Evolutionary conservation across 1,140 invertebrate species (phyloP).

Genomic region (Drosophila santomea): DNA sequence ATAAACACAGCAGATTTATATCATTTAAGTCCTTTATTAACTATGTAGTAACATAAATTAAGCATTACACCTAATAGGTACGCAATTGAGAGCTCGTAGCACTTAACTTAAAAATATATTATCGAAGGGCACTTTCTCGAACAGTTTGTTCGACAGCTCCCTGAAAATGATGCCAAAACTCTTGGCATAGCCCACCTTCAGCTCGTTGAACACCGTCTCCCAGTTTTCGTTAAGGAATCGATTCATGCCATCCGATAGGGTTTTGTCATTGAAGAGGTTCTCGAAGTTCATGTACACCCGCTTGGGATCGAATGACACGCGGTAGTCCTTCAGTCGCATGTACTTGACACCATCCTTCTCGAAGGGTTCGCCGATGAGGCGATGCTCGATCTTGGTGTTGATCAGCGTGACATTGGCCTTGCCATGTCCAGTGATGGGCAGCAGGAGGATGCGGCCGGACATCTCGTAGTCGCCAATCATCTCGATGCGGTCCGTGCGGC

Average conservation of each 20-base stretch:
- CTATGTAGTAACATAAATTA: constrained; percentile 62
- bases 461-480: constrained; percentile 89
- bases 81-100: constrained; percentile 1
- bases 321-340: constrained; percentile 87
- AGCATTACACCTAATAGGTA: constrained; percentile 32
- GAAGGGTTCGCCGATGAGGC: constrained; percentile 86
- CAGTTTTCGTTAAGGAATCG: constrained; percentile 89
- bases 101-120: constrained; percentile 86
- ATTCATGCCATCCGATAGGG: constrained; percentile 86
- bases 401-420: constrained; percentile 88
- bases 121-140: constrained; percentile 87
- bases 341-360: constrained; percentile 87
- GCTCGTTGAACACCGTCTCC: constrained; percentile 88
- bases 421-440: constrained; percentile 90
- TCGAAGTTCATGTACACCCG: constrained; percentile 86
- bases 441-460: constrained; percentile 88
- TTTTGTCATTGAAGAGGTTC: constrained; percentile 87
- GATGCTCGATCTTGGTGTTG: constrained; percentile 87
- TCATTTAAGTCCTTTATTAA: constrained; percentile 56
- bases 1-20: not conserved
- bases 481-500: constrained; percentile 85
- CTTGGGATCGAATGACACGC: constrained; percentile 86
- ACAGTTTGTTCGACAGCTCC: constrained; percentile 87
- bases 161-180: constrained; percentile 87
- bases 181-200: constrained; percentile 87